These are phyloP conservation scores for Poeciliopsis turneri DNA, from an alignment of 2,797 vertebrate species.

Conservation along the genomic window DNA sequence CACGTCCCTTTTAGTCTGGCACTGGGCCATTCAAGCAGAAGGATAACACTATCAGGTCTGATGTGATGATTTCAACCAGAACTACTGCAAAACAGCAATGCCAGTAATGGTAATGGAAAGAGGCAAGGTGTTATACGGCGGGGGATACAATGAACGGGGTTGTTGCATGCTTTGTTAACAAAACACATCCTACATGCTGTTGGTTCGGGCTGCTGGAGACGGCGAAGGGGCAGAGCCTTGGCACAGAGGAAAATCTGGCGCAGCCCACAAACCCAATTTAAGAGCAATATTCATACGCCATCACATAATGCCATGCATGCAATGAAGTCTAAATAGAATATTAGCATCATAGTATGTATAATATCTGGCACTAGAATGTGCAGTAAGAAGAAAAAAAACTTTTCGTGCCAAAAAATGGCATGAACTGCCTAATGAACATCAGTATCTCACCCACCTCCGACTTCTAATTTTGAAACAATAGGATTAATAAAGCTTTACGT, in stretches of 20 bases:
- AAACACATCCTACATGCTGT: conserved; percentile 64
- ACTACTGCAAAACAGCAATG: conserved; percentile 63
- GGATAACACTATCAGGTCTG: conserved; percentile 61
- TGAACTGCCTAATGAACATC: conserved; percentile 18
- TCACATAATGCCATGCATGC: conserved; percentile 35
- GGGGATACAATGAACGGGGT: conserved; percentile 32
- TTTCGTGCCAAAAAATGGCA: conserved; percentile 21
- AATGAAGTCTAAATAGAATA: conserved; percentile 33
- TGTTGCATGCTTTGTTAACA: conserved; percentile 66
- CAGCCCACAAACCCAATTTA: conserved; percentile 30
- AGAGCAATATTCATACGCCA: conserved; percentile 25
- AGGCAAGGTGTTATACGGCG: conserved; percentile 59
- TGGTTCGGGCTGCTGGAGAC: conserved; percentile 54
- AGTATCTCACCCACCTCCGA: not conserved
- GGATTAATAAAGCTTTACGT: not conserved
- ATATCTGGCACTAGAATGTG: conserved; percentile 13
- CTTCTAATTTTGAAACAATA: not conserved
- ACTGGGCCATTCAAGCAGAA: conserved; percentile 54
- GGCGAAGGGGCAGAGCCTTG: conserved; percentile 58
- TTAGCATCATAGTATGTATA: not conserved
- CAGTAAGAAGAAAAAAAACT: conserved; percentile 4
- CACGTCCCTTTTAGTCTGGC: conserved; percentile 54
- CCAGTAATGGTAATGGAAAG: conserved; percentile 65
- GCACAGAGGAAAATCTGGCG: conserved; percentile 48
- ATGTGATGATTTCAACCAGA: conserved; percentile 71